Evolutionary conservation across 2,113 vertebrate species (phyloP), one percentile per base, ranked within the genome.

Genomic region (Uropsilus gracilis): DNA sequence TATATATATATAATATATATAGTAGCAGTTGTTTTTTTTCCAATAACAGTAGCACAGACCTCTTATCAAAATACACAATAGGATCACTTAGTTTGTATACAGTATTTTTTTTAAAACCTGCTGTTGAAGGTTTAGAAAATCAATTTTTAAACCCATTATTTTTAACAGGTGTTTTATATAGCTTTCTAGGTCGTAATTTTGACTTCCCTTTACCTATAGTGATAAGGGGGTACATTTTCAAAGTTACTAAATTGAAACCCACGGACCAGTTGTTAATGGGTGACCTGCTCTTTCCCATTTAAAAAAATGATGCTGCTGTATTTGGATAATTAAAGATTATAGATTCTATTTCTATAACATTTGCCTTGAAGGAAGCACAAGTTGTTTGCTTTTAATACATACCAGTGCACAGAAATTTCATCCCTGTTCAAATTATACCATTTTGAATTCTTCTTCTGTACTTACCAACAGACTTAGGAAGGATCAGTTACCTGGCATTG

Each of bases 351-450:
- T 92, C 92, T 97, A 73, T 91, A 98, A 97, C 95, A 94, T 76
- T 96, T 97, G 80, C 94, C 96, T 96, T 95, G 81, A 96, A 96
- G 84, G 96, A 90, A 96, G 39, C 46, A 91, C 94, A 97, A 96
- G 89, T 96, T 98, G 96, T 97, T 98, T 98, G 96, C 97, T 97
- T 98, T 98, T 97, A 98, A 98, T 98, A 97, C 95, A 98, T 98
- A 97, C 61, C 88, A 85, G 94, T 97, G 96, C 93, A 94, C 97
- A 96, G 97, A 95, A 97, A 98, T 97, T 97, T 97, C 97, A 97
- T 97, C 97, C 95, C 96, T 97, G 97, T 97, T 97, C 96, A 98
- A 98, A 98, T 98, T 97, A 98, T 95, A 98, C 93, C 96, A 93
- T 97, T 97, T 96, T 96, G 90, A 98, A 97, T 97, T 98, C 97